Conservation (phyloP, 2,888 invertebrate species). For the Fragum fragum region DNA sequence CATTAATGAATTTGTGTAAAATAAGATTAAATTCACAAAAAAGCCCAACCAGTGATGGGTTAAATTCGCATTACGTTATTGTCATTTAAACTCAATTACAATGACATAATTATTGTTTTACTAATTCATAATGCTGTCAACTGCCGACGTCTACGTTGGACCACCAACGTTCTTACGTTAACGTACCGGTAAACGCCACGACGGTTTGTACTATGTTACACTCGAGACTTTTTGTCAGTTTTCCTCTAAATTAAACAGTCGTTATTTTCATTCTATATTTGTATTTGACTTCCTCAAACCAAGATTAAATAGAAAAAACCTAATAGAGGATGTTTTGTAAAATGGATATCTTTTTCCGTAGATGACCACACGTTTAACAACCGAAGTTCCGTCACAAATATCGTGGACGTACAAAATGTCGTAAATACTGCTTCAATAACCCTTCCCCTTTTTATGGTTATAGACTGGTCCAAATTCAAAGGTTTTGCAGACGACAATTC, state of each 20-base stretch:
- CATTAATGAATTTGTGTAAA: background rate
- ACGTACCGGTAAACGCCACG: background rate
- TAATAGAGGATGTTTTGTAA: too few relatives aligned
- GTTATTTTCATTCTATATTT: too few relatives aligned
- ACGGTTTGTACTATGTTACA: conserved; percentile 14
- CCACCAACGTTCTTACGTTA: conserved; percentile 42
- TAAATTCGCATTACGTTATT: conserved; percentile 10
- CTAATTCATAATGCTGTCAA: conserved; percentile 63
- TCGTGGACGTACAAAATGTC: too few relatives aligned
- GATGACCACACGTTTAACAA: too few relatives aligned
- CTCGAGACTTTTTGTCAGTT: conserved; percentile 2
- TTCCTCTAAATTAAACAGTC: background rate
- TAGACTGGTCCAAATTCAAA: too few relatives aligned
- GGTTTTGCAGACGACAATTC: too few relatives aligned
- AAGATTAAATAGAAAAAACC: too few relatives aligned
- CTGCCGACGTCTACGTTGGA: conserved; percentile 44
- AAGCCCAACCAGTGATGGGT: background rate
- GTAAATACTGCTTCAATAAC: too few relatives aligned
- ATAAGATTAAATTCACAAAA: background rate
- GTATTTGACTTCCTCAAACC: too few relatives aligned
- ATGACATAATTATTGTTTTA: conserved; percentile 56
- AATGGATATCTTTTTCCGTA: too few relatives aligned
- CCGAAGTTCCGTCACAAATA: too few relatives aligned
- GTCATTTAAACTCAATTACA: conserved; percentile 48
- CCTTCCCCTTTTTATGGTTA: too few relatives aligned